These are phyloP conservation scores for Incurvaria masculella DNA, from an alignment of 2,888 invertebrate genomes.

Conservation along the genomic window DNA sequence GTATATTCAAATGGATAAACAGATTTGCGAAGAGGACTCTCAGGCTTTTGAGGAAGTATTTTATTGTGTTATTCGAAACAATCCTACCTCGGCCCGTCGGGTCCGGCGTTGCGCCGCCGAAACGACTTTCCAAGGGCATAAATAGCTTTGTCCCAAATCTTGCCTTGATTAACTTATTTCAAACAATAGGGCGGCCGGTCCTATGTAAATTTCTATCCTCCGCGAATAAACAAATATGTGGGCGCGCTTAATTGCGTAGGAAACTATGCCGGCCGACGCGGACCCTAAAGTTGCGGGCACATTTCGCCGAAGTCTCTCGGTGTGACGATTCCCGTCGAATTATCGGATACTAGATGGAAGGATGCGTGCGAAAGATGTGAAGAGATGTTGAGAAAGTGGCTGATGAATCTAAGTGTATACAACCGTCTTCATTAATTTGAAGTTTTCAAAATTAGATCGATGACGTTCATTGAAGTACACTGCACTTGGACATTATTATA, in stretches of 20 bases:
- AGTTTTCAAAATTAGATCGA: too few species aligned
- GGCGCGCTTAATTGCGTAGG: not conserved
- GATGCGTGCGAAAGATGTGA: too few species aligned
- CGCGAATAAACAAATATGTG: not conserved
- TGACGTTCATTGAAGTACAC: too few species aligned
- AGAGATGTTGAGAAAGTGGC: too few species aligned
- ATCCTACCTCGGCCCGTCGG: not conserved
- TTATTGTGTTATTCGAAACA: not conserved
- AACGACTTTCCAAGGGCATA: not conserved
- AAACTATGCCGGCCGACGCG: not conserved
- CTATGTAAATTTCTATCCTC: not conserved
- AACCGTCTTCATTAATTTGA: too few species aligned
- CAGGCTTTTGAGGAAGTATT: not conserved
- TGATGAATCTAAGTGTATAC: too few species aligned
- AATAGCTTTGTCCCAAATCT: not conserved
- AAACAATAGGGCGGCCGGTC: not conserved
- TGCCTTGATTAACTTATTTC: not conserved
- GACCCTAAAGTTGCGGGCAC: not conserved
- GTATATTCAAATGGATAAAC: not conserved
- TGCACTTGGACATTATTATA: too few species aligned
- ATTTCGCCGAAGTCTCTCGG: not conserved
- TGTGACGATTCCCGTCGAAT: not conserved
- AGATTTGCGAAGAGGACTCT: not conserved
- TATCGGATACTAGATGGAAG: too few species aligned
- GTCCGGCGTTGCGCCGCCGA: not conserved